A percentile compares a stretch with the other conserved stretches of the same genome.
Evolutionary conservation across 2,113 vertebrate genomes (phyloP).

Genomic region (Perca fluviatilis): DNA sequence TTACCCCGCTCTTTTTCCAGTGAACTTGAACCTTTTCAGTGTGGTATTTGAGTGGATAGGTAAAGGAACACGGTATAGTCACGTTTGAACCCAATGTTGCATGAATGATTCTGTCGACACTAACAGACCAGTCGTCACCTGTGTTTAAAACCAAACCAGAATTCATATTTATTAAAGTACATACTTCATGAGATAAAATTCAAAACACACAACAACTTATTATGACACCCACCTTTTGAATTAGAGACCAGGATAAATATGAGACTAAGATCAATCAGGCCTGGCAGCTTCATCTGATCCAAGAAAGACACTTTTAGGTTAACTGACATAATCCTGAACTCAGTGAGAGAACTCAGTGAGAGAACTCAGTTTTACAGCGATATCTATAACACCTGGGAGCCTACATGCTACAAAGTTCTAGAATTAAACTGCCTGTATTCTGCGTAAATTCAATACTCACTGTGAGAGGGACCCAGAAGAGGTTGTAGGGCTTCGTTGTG

Average conservation of each 20-base stretch:
- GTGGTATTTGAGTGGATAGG: fast-evolving
- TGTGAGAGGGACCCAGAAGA: constrained; percentile 1
- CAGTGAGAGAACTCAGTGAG: neutral
- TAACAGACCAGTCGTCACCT: constrained; percentile 14
- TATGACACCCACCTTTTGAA: constrained; percentile 52
- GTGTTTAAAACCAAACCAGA: constrained; percentile 6
- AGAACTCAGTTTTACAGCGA: neutral
- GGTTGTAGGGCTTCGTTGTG: neutral
- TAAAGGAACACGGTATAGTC: constrained; percentile 35
- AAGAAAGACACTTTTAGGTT: constrained; percentile 15
- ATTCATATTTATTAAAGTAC: neutral
- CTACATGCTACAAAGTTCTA: neutral
- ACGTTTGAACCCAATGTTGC: fast-evolving
- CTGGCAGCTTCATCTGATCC: constrained; percentile 49
- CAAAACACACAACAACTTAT: neutral
- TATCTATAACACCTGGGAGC: neutral
- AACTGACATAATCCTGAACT: neutral
- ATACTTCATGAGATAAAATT: neutral
- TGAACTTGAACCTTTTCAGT: neutral
- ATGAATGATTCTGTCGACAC: fast-evolving
- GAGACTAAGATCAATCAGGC: constrained; percentile 43
- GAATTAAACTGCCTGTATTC: neutral
- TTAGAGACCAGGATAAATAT: constrained; percentile 29
- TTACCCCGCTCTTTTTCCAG: constrained; percentile 23
- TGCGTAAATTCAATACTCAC: constrained; percentile 47